Percentiles rank a stretch among this genome's conserved stretches.
These are phyloP conservation scores for Channallabes apus DNA, from an alignment of 2,797 vertebrate genomes.

Conservation along the genomic window DNA sequence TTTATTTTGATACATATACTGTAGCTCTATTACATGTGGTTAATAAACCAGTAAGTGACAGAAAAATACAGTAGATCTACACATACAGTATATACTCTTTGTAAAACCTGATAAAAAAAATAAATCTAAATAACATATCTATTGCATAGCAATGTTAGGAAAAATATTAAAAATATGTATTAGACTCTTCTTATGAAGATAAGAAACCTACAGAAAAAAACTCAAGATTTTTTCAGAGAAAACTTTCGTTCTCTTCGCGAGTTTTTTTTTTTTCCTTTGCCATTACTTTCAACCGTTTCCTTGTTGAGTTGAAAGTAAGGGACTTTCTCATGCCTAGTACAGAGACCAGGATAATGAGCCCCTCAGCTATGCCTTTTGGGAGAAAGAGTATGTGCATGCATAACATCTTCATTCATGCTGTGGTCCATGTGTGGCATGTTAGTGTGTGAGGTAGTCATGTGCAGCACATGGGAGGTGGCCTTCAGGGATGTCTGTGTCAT, in stretches of 20 bases:
- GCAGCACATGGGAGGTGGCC: slow-evolving; percentile 35
- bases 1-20: background rate
- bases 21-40: background rate
- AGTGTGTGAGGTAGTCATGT: slow-evolving; percentile 38
- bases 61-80: slow-evolving; percentile 1
- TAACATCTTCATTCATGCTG: slow-evolving; percentile 48
- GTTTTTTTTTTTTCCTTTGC: slow-evolving; percentile 47
- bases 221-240: background rate
- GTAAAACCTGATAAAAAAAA: slow-evolving; percentile 22
- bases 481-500: slow-evolving; percentile 44
- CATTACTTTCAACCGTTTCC: slow-evolving; percentile 47
- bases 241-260: slow-evolving; percentile 52
- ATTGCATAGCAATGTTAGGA: background rate
- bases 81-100: slow-evolving; percentile 27
- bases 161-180: background rate
- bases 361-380: slow-evolving; percentile 63
- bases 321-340: slow-evolving; percentile 56
- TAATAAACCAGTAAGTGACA: background rate
- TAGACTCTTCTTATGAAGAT: slow-evolving; percentile 30
- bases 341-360: slow-evolving; percentile 62
- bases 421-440: slow-evolving; percentile 41
- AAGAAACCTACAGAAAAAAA: slow-evolving; percentile 19
- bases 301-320: slow-evolving; percentile 59
- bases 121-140: background rate
- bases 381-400: slow-evolving; percentile 48